Conservation (phyloP, 2,888 invertebrate genomes). For the Trissonchulus latispiculum region DNA sequence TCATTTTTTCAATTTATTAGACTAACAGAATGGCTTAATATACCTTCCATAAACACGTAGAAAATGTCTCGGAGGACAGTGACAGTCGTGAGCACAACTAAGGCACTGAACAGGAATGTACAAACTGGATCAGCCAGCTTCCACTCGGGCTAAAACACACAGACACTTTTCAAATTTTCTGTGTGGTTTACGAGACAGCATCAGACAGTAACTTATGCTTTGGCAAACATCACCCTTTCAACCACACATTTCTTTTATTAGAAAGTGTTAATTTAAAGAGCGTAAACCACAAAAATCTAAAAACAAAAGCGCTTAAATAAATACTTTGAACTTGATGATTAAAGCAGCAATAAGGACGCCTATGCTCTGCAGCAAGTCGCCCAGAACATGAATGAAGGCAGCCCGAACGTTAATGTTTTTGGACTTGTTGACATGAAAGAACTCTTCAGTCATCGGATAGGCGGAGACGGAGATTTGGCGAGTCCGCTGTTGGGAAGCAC, state of each 20-base stretch:
- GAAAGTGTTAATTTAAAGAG: too few species aligned
- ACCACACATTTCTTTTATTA: too few species aligned
- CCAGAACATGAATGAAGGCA: constrained; percentile 88
- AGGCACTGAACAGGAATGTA: constrained; percentile 83
- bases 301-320: too few species aligned
- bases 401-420: constrained; percentile 61
- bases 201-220: too few species aligned
- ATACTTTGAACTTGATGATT: constrained; percentile 74
- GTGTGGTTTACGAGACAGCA: too few species aligned
- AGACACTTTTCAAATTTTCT: too few species aligned
- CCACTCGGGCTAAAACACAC: constrained; percentile 67
- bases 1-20: too few species aligned
- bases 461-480: constrained; percentile 12
- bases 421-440: constrained; percentile 14
- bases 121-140: constrained; percentile 89
- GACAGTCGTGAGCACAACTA: constrained; percentile 80
- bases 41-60: constrained; percentile 85
- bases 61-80: constrained; percentile 80
- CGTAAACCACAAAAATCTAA: too few species aligned
- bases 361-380: constrained; percentile 85
- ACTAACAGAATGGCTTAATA: too few species aligned
- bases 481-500: too few species aligned
- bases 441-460: constrained; percentile 22
- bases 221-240: too few species aligned
- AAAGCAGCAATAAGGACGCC: constrained; percentile 84